Evolutionary conservation across 2,888 invertebrate genomes (phyloP).

Genomic region (Phaedon cochleariae): DNA sequence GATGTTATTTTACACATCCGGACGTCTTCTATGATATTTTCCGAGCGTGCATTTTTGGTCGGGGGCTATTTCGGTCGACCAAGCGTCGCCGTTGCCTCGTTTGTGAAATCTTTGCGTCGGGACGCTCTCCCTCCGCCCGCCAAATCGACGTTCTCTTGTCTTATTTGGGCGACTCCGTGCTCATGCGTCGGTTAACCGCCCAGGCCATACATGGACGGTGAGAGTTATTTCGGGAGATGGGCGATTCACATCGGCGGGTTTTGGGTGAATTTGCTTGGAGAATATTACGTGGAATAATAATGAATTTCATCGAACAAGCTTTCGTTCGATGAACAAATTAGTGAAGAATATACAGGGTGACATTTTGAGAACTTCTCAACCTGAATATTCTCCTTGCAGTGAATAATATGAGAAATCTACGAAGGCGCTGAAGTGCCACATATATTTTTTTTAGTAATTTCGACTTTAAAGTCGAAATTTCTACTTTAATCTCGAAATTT

Average conservation of each 20-base stretch:
- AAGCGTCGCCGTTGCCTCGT: slow-evolving; percentile 49
- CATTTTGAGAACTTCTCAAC: too few relatives aligned
- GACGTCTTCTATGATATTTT: neutral
- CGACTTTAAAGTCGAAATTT: too few relatives aligned
- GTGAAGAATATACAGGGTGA: too few relatives aligned
- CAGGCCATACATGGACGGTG: slow-evolving; percentile 62
- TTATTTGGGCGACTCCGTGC: slow-evolving; percentile 61
- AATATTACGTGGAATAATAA: too few relatives aligned
- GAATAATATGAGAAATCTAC: too few relatives aligned
- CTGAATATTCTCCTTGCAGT: too few relatives aligned
- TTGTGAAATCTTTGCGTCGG: slow-evolving; percentile 47
- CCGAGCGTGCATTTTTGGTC: slow-evolving; percentile 50
- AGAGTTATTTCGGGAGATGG: slow-evolving; percentile 56
- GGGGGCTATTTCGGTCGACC: slow-evolving; percentile 50
- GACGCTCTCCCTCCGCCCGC: slow-evolving; percentile 46
- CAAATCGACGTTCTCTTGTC: slow-evolving; percentile 51
- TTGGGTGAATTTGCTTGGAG: neutral
- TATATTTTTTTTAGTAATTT: too few relatives aligned
- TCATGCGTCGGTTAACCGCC: slow-evolving; percentile 59
- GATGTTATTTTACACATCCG: too few relatives aligned
- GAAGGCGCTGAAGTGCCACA: too few relatives aligned
- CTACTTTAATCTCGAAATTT: too few relatives aligned
- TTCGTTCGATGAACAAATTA: too few relatives aligned
- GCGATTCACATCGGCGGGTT: slow-evolving; percentile 41
- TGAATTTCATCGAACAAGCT: too few relatives aligned